Percentiles rank a stretch among this genome's conserved stretches.
phyloP scores from a whole-genome alignment of 2,888 invertebrate species.

The Phortica magna region DNA sequence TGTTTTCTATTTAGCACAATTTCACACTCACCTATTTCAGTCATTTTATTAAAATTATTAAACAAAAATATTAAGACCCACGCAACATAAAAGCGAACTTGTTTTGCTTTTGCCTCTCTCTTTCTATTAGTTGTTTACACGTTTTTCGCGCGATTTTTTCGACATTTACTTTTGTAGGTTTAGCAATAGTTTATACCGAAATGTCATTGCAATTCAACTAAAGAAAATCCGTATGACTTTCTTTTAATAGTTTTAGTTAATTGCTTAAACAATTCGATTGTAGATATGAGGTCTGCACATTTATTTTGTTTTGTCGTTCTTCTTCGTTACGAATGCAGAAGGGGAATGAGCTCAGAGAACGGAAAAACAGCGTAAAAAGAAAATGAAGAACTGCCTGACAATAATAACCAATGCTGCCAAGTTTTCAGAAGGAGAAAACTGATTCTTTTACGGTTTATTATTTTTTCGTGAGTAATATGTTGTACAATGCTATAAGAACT shows the following conservation, averaged over 20 bases:
- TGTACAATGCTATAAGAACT: too few species aligned
- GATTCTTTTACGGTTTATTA: too few species aligned
- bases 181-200: background rate
- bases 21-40: background rate
- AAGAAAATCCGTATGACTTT: background rate
- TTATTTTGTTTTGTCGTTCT: background rate
- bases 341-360: too few species aligned
- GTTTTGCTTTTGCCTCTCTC: background rate
- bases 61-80: background rate
- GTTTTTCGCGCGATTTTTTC: background rate
- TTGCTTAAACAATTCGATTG: too few species aligned
- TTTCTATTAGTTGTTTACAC: background rate
- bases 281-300: background rate
- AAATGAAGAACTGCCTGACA: too few species aligned
- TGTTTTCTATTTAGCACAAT: background rate
- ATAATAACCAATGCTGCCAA: too few species aligned
- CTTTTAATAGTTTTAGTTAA: too few species aligned
- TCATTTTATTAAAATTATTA: conserved; percentile 1
- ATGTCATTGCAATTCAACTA: background rate
- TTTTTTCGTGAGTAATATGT: too few species aligned
- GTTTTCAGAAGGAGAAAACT: too few species aligned
- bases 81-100: background rate
- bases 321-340: background rate
- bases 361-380: too few species aligned
- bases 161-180: background rate